phyloP scores from a whole-genome alignment of 2,888 invertebrate genomes.

The Deilephila porcellus region DNA sequence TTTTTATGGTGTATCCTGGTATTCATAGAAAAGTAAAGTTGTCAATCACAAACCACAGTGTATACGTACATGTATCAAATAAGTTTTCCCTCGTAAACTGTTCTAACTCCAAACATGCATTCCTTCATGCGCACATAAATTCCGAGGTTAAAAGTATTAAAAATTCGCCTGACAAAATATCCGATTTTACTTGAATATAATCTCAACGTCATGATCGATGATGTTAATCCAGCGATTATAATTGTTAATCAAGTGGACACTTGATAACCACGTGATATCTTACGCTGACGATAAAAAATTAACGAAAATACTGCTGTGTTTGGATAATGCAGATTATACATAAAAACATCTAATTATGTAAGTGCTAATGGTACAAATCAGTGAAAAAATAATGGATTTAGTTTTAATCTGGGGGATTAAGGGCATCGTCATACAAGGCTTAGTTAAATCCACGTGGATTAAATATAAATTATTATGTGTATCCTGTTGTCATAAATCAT shows the following conservation, averaged over 20 bases:
- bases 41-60: too few species aligned
- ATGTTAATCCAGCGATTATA: slow-evolving; percentile 28
- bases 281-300: slow-evolving; percentile 17
- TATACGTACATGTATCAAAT: too few species aligned
- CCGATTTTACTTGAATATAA: slow-evolving; percentile 15
- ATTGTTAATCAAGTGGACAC: slow-evolving; percentile 24
- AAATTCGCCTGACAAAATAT: slow-evolving; percentile 7
- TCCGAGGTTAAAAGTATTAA: not conserved
- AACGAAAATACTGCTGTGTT: not conserved
- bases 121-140: too few species aligned
- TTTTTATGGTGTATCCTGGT: too few species aligned
- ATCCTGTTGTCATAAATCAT: not conserved
- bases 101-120: too few species aligned
- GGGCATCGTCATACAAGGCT: slow-evolving; percentile 8
- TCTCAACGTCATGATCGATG: slow-evolving; percentile 29
- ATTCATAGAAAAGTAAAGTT: too few species aligned
- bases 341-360: not conserved
- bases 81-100: too few species aligned
- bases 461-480: not conserved
- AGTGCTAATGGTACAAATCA: slow-evolving; percentile 1
- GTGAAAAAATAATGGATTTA: not conserved
- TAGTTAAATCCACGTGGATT: slow-evolving; percentile 8
- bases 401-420: not conserved
- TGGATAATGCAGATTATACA: not conserved
- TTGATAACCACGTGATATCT: slow-evolving; percentile 20